Base-by-base conservation (phyloP, 1,140 invertebrate species). In the Dufourea novaeangliae region DNA sequence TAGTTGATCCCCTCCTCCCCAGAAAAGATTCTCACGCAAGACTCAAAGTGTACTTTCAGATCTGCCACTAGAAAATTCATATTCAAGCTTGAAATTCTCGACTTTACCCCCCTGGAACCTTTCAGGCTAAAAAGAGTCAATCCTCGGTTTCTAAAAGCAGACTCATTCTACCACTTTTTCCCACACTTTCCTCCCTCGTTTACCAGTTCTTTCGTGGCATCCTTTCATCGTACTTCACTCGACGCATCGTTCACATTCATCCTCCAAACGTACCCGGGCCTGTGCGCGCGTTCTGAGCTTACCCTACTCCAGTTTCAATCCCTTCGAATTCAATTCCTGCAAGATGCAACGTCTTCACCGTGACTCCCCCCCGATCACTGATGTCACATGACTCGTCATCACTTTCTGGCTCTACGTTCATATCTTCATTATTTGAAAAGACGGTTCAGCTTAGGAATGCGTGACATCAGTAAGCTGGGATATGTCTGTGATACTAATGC, bases 161-260 rank as follows among this genome's bases (percentile, higher is more conserved):
- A 59, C 56, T 34, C 56, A 17, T 34, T 34, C 29, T 34, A 34
- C 29, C 56, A 59, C 56, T 34, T 34, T 37, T 59, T 50, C 46
- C 4, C 17, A n/a, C 22, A 50, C 8, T n/a, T n/a, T 50, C 46
- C 46, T n/a, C n/a, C 46, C 46, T 50, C 46, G 22, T 50, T 50
- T 50, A 50, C 46, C 20, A 50, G 46, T 12, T 50, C 46, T 50
- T 50, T 50, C 46, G 46, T n/a, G 22, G 46, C 46, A 50, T 50
- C 46, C 46, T 50, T 50, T 59, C 56, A 59, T 59, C 56, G n/a
- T 59, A 34, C 56, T n/a, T 34, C 29, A 12, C 29, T n/a, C 29
- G 17, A 59, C 29, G 56, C 56, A 59, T 34, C 56, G 29, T 10
- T 59, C 56, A 3, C 56, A 59, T 59, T 59, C 56, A 32, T n/a